Conservation (phyloP, 1,140 invertebrate species). For the Diorhabda elongata region DNA sequence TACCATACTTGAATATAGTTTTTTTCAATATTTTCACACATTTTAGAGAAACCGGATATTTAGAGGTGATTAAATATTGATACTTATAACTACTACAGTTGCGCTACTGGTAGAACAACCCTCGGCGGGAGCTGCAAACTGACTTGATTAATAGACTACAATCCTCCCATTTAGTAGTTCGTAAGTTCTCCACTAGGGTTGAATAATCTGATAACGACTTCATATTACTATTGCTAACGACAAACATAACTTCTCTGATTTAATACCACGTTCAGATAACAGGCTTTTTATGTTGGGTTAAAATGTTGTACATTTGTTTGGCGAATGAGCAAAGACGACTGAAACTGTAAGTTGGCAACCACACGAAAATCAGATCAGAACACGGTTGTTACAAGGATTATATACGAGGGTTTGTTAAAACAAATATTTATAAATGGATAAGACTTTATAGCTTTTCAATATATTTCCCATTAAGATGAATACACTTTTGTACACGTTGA, state of each 20-base stretch:
- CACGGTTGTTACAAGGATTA: conserved; percentile 20
- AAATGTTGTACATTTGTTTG: conserved; percentile 2
- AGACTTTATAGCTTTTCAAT: no score
- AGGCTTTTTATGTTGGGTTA: conserved; percentile 5
- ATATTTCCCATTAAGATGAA: no score
- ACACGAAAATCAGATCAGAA: not conserved
- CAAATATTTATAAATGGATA: no score
- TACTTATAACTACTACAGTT: not conserved
- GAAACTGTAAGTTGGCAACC: not conserved
- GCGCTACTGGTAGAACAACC: not conserved
- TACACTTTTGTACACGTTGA: no score
- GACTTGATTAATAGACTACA: conserved; percentile 37
- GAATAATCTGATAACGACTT: conserved; percentile 40
- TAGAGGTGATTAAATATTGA: not conserved
- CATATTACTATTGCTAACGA: conserved; percentile 25
- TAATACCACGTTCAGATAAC: conserved; percentile 18
- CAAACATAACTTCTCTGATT: conserved; percentile 24
- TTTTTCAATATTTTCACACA: not conserved
- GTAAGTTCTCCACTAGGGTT: conserved; percentile 37
- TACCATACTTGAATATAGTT: not conserved
- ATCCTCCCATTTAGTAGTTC: conserved; percentile 38
- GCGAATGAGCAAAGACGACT: not conserved
- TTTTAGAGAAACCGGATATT: not conserved
- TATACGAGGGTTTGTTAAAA: not conserved
- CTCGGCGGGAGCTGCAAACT: not conserved